phyloP scores from a whole-genome alignment of 2,797 vertebrate species.

The Alosa sapidissima region DNA sequence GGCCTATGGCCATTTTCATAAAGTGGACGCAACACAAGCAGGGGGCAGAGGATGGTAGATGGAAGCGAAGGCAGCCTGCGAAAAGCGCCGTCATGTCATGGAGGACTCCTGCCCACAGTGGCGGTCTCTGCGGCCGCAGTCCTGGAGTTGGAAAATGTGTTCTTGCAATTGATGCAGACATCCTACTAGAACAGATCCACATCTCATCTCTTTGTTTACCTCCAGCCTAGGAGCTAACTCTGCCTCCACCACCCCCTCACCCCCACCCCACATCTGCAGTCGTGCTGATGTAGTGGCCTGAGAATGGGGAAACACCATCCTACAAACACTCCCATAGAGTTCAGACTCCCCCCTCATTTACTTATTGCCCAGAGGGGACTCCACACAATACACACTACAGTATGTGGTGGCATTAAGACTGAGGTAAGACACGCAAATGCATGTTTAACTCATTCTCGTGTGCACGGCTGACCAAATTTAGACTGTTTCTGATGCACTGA shows the following conservation, averaged over 20 bases:
- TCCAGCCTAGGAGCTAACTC: conserved; percentile 17
- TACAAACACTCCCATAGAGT: conserved; percentile 38
- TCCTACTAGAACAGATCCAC: background rate
- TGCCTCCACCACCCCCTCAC: conserved; percentile 38
- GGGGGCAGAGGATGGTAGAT: background rate
- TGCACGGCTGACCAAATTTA: background rate
- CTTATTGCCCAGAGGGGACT: background rate
- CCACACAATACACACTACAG: background rate
- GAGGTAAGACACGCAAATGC: conserved; percentile 49
- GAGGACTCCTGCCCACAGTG: too few relatives aligned
- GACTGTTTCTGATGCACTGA: background rate
- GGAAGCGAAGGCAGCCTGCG: background rate
- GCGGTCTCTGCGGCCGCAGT: background rate
- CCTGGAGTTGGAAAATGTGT: background rate
- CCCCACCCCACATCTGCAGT: conserved; percentile 16
- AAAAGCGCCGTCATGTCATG: too few relatives aligned
- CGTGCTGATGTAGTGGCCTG: conserved; percentile 70
- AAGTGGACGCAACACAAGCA: background rate
- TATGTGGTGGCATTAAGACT: conserved; percentile 38
- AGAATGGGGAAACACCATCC: conserved; percentile 77
- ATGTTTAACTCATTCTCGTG: background rate
- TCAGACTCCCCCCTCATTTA: conserved; percentile 42
- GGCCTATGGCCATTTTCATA: background rate
- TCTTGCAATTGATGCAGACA: background rate
- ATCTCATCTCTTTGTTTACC: background rate